Conservation (phyloP, 30 jellyfish, hydroid and myxozoan species). For the Aurelia aurita region DNA sequence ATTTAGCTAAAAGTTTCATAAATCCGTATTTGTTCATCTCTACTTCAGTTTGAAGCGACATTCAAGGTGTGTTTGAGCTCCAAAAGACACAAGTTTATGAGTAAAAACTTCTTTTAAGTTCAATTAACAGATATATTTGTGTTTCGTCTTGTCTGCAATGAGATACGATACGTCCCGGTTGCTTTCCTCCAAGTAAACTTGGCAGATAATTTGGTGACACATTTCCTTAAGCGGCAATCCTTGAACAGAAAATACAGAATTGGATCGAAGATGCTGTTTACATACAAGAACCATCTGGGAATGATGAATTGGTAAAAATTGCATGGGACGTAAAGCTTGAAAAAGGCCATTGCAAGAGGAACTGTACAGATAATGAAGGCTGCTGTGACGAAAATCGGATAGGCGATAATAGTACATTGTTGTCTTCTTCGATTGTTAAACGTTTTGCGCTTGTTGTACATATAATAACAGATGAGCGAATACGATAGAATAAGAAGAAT, state of each 20-base stretch:
- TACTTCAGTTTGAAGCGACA: too few species aligned
- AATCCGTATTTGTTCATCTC: too few species aligned
- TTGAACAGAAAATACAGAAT: conserved; percentile 36
- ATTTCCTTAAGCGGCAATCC: too few species aligned
- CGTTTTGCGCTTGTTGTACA: neutral
- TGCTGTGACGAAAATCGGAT: conserved; percentile 32
- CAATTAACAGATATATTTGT: too few species aligned
- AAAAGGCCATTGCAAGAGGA: conserved; percentile 15
- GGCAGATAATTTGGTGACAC: too few species aligned
- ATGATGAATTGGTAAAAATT: conserved; percentile 44
- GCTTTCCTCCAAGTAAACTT: too few species aligned
- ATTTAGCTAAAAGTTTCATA: too few species aligned
- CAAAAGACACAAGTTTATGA: too few species aligned
- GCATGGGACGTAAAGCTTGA: conserved; percentile 6
- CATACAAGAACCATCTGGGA: conserved; percentile 32
- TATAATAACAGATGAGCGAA: neutral
- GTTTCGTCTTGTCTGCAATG: too few species aligned
- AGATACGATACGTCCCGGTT: too few species aligned
- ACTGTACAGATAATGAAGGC: conserved; percentile 32
- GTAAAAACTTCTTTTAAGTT: too few species aligned
- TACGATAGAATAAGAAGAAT: conserved; percentile 13
- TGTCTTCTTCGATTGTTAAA: neutral
- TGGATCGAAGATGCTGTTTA: conserved; percentile 38
- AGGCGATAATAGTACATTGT: conserved; percentile 4
- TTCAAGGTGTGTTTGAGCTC: too few species aligned